Evolutionary conservation across 2,113 vertebrate genomes (phyloP).

Genomic region (Tenebrosternarchus preto): DNA sequence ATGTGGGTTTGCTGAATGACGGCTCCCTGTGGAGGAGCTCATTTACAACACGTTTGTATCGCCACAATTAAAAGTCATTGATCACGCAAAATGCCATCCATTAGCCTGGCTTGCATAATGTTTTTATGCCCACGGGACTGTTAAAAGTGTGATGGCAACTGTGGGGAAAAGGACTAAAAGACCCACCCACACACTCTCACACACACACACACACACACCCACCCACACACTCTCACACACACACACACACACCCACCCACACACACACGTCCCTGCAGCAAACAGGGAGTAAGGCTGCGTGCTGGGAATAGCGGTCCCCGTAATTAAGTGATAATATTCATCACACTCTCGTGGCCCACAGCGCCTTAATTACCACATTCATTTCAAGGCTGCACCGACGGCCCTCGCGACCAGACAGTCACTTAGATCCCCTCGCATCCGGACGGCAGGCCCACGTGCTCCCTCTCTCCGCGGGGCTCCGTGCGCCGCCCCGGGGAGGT

Average conservation of each 20-base stretch:
- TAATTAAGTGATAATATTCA: slow-evolving; percentile 62
- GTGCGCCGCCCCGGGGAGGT: too few species aligned
- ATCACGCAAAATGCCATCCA: slow-evolving; percentile 36
- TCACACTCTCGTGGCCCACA: slow-evolving; percentile 54
- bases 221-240: slow-evolving; percentile 14
- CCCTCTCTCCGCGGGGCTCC: too few species aligned
- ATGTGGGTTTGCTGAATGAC: slow-evolving; percentile 7
- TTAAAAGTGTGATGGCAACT: slow-evolving; percentile 31
- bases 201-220: slow-evolving; percentile 3
- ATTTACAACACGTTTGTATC: slow-evolving; percentile 25
- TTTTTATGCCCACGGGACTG: slow-evolving; percentile 27
- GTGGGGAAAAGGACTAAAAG: slow-evolving; percentile 16
- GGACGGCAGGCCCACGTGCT: too few species aligned
- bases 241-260: not conserved
- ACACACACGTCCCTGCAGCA: slow-evolving; percentile 1
- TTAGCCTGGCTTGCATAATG: slow-evolving; percentile 37
- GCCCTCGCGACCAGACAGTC: slow-evolving; percentile 54
- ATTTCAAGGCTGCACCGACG: slow-evolving; percentile 47
- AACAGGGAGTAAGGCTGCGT: slow-evolving; percentile 34
- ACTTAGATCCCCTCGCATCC: slow-evolving; percentile 41
- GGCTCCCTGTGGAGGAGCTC: slow-evolving; percentile 5
- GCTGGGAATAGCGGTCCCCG: slow-evolving; percentile 55
- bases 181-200: not conserved
- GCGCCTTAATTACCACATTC: slow-evolving; percentile 61
- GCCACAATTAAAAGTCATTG: slow-evolving; percentile 37